These are phyloP conservation scores for Bagarius yarrelli DNA, from an alignment of 2,113 vertebrate species.

Conservation along the genomic window DNA sequence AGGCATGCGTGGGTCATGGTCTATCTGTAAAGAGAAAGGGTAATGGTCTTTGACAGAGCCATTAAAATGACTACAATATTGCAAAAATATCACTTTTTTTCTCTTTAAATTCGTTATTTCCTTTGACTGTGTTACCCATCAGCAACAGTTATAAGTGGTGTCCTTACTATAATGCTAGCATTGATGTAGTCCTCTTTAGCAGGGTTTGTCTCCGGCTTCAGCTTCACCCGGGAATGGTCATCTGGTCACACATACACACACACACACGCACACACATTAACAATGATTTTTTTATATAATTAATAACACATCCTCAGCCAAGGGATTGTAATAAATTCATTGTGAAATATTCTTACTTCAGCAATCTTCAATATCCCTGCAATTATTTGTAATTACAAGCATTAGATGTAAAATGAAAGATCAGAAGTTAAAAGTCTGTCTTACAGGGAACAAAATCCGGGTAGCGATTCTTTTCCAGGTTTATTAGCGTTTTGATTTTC, in stretches of 20 bases:
- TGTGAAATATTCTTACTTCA: neutral
- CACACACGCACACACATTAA: neutral
- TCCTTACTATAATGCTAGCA: constrained; percentile 90
- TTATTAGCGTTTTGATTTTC: too few relatives aligned
- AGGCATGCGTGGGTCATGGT: constrained; percentile 94
- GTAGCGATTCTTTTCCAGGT: constrained; percentile 89
- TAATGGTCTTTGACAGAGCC: neutral
- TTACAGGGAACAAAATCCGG: constrained; percentile 88
- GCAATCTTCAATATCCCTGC: neutral
- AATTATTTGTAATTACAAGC: neutral
- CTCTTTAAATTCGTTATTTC: constrained; percentile 4
- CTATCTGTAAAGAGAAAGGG: constrained; percentile 73
- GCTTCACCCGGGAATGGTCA: constrained; percentile 90
- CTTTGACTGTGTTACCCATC: neutral
- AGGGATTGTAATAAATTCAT: neutral
- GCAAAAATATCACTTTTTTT: neutral
- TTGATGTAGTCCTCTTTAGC: constrained; percentile 95
- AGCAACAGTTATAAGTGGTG: neutral
- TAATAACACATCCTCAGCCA: neutral
- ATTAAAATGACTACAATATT: constrained; percentile 12
- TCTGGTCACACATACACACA: constrained; percentile 66
- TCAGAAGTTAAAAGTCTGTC: constrained; percentile 52
- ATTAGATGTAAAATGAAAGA: neutral
- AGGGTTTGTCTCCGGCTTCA: constrained; percentile 84
- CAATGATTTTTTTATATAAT: neutral